Evolutionary conservation across 2,888 invertebrate species (phyloP).

Genomic region (Bellardia bayeri): DNA sequence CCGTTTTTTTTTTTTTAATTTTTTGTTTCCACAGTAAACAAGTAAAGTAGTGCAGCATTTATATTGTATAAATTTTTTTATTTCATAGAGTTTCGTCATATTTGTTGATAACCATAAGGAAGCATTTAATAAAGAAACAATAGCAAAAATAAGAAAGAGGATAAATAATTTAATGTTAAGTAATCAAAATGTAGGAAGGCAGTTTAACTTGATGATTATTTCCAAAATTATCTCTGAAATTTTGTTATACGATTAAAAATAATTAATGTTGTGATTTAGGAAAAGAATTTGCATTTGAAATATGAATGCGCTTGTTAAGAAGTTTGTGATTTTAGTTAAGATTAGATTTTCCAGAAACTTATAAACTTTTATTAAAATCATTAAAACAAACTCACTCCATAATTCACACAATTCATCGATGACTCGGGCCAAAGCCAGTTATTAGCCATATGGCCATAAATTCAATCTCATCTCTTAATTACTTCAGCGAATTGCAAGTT

Average conservation of each 20-base stretch:
- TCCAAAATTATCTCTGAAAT: neutral
- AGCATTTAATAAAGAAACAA: constrained; percentile 50
- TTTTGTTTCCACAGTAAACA: constrained; percentile 35
- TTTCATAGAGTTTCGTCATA: constrained; percentile 3
- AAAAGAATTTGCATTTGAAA: neutral
- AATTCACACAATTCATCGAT: too few relatives aligned
- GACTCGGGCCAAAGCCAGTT: too few relatives aligned
- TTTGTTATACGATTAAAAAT: neutral
- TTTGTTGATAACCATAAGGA: constrained; percentile 35
- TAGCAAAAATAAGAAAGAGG: constrained; percentile 2
- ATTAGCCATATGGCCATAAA: too few relatives aligned
- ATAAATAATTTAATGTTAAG: constrained; percentile 25
- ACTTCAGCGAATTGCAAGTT: too few relatives aligned
- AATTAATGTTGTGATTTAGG: neutral
- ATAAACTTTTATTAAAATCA: too few relatives aligned
- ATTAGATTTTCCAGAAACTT: too few relatives aligned
- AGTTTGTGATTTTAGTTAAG: too few relatives aligned
- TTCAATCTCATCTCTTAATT: too few relatives aligned
- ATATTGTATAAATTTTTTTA: constrained; percentile 11
- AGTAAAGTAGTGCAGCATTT: constrained; percentile 40
- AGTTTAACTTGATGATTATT: constrained; percentile 16
- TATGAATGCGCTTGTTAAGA: too few relatives aligned
- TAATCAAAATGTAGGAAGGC: constrained; percentile 3
- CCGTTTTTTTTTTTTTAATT: constrained; percentile 31
- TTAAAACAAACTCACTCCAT: too few relatives aligned